Evolutionary conservation across 1,140 invertebrate genomes (phyloP), one percentile per base, ranked within the genome.

Genomic region (Anastatus disparis): DNA sequence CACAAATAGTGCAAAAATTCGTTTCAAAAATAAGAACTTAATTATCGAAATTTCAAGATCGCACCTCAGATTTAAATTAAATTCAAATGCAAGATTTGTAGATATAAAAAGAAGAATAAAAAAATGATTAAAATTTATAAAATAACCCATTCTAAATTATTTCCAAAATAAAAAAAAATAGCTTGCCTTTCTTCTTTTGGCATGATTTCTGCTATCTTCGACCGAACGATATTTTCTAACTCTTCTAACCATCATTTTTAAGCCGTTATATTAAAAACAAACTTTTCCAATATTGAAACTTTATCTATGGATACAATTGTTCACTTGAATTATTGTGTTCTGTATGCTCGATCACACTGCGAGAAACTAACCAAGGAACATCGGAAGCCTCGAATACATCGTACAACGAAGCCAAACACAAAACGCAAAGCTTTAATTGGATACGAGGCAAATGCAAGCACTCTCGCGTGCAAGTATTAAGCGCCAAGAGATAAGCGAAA

Each of bases 181-280:
- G 13, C 44, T 67, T 72, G 46, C 63, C 61, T 65, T 72, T 48
- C 44, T 55, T 9, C 66, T 29, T 17, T 73, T 73, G 2, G 13
- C n/a, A 20, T 58, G 52, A 35, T 58, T 59, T 35, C 64, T 64
- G n/a, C 38, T 29, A 8, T 63, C 59, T 22, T 73, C 71, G 0
- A 69, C 22, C n/a, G 59, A 63, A 24, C 71, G 59, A 42, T 68
- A 62, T 48, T 73, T 73, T 17, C 65, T 10, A 12, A 73, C 42
- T 24, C 72, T 40, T 44, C 72, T 65, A 40, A 70, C 59, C 59
- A 73, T 69, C 71, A 73, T 73, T 42, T 55, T 72, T 1, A 20
- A 12, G 27, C 20, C 17, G n/a, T n/a, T n/a, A n/a, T n/a, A n/a
- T n/a, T n/a, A 56, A n/a, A 44, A 38, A 31, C 53, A 38, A 6